Conservation (phyloP, 2,113 vertebrate species). For the Talpa occidentalis region DNA sequence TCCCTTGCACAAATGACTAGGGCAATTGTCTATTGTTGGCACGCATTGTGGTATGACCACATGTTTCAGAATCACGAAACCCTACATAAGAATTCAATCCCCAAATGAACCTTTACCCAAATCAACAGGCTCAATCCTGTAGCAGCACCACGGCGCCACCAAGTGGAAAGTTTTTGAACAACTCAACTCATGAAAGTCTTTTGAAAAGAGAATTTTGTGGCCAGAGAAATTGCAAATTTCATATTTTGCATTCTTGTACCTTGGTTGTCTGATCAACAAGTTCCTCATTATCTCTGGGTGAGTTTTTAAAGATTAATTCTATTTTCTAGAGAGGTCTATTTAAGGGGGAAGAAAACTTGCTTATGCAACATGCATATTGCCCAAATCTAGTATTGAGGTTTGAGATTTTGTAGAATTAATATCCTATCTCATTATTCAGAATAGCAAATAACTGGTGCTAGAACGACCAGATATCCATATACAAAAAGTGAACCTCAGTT, state of each 20-base stretch:
- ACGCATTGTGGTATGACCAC: neutral
- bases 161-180: conserved; percentile 67
- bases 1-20: conserved; percentile 24
- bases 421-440: neutral
- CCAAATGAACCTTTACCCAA: neutral
- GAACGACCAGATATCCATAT: neutral
- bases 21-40: conserved; percentile 65
- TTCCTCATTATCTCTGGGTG: neutral
- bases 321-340: neutral
- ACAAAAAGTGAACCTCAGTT: neutral
- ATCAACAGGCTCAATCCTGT: neutral
- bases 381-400: neutral
- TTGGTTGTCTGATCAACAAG: neutral
- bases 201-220: neutral
- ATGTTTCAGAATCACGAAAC: conserved; percentile 62
- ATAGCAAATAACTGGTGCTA: neutral
- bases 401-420: neutral
- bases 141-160: conserved; percentile 71
- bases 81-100: neutral
- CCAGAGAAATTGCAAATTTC: neutral
- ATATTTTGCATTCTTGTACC: neutral
- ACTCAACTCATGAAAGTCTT: neutral
- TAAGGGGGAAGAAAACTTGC: neutral
- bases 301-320: conserved; percentile 5
- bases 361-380: neutral